Conservation (phyloP, 2,888 invertebrate genomes). For the Lycaena phlaeas region DNA sequence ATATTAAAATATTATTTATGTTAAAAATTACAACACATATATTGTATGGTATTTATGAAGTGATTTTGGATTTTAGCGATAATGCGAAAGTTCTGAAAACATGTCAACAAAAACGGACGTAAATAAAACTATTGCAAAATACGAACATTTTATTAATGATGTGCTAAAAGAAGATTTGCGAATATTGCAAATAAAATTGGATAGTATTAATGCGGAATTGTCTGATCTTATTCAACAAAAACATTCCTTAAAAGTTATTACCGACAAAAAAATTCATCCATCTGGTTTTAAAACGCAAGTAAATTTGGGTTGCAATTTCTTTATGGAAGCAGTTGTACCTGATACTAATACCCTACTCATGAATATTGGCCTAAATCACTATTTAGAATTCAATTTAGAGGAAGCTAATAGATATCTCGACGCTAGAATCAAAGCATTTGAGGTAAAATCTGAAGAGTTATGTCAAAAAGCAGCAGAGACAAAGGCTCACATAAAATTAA, state of each 20-base stretch:
- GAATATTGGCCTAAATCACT: slow-evolving; percentile 83
- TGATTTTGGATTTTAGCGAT: too few species aligned
- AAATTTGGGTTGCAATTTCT: slow-evolving; percentile 89
- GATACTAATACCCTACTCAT: slow-evolving; percentile 79
- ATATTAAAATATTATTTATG: too few species aligned
- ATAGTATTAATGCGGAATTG: slow-evolving; percentile 76
- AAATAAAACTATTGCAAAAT: slow-evolving; percentile 45
- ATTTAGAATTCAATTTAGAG: slow-evolving; percentile 78
- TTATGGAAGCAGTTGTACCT: slow-evolving; percentile 81
- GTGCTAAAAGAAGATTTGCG: slow-evolving; percentile 81
- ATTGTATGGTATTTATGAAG: too few species aligned
- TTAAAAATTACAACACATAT: too few species aligned
- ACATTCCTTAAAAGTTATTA: slow-evolving; percentile 77
- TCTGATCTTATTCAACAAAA: slow-evolving; percentile 82
- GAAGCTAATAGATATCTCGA: slow-evolving; percentile 83
- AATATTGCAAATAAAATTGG: slow-evolving; percentile 71
- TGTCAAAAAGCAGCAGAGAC: slow-evolving; percentile 78
- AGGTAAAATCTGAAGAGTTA: slow-evolving; percentile 74
- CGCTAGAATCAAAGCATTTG: slow-evolving; percentile 77
- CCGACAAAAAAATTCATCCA: slow-evolving; percentile 66
- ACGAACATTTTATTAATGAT: slow-evolving; percentile 85
- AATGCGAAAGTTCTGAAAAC: neutral
- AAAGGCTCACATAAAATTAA: slow-evolving; percentile 85
- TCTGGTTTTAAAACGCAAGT: slow-evolving; percentile 67
- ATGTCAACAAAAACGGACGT: slow-evolving; percentile 35